Percentiles rank a stretch among this genome's conserved stretches.
Evolutionary conservation across 2,888 invertebrate genomes (phyloP).

Genomic region (Drosophila vallismaia): DNA sequence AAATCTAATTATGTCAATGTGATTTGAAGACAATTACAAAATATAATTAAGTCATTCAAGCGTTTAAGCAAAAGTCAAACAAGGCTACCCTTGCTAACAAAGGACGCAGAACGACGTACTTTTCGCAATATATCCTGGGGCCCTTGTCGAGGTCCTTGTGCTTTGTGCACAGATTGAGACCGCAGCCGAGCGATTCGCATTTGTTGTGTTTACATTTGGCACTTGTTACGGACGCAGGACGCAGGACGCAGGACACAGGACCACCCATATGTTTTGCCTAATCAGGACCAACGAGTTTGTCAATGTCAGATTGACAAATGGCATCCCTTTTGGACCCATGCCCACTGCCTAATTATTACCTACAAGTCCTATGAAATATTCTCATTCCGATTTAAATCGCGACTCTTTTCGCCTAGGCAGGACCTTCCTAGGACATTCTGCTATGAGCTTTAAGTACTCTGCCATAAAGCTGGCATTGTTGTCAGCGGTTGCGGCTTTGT

Average conservation of each 20-base stretch:
- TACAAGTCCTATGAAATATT: conserved; percentile 1
- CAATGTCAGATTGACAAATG: conserved; percentile 50
- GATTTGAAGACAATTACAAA: conserved; percentile 60
- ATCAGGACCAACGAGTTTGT: conserved; percentile 35
- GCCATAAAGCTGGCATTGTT: conserved; percentile 38
- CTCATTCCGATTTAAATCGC: conserved; percentile 12
- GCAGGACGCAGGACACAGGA: neutral
- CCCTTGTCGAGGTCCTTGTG: conserved; percentile 14
- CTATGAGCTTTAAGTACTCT: conserved; percentile 14
- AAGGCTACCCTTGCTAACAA: conserved; percentile 16
- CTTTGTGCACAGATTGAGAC: conserved; percentile 1
- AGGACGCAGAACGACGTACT: conserved; percentile 18
- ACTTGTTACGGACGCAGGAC: conserved; percentile 25
- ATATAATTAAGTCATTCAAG: conserved; percentile 66
- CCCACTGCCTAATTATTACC: conserved; percentile 31
- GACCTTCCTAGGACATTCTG: conserved; percentile 11
- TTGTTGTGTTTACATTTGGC: conserved; percentile 44
- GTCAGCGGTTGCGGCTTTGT: conserved; percentile 21
- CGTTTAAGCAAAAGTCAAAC: conserved; percentile 54
- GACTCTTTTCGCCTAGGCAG: conserved; percentile 8
- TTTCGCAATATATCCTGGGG: conserved; percentile 29
- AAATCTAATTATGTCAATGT: conserved; percentile 56
- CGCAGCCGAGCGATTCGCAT: conserved; percentile 9
- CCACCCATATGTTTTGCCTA: conserved; percentile 18
- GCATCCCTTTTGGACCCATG: conserved; percentile 22